Base-by-base conservation (phyloP, 2,888 invertebrate genomes). In the Anthrax anthrax region DNA sequence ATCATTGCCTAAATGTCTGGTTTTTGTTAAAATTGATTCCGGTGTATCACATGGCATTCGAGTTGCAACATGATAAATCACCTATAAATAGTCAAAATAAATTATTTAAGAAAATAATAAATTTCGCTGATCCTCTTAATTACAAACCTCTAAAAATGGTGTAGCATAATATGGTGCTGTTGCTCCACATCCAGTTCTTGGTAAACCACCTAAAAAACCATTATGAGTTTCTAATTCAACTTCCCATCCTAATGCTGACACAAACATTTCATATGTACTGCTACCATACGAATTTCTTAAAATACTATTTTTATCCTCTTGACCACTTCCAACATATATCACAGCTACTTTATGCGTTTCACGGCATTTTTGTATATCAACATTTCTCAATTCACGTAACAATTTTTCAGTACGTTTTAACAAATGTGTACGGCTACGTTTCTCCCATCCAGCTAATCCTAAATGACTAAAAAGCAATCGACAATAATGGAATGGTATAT, bases 261-360 rank as follows among this genome's bases (percentile, higher is more conserved):
- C 67, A 61, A 85, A 85, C 55, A 82, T 84, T 69, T 98, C 96
- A 66, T 94, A 99, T 34, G 85, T 86, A 51, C 84, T 83, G 64
- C 95, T 96, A 29, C 94, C 96, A 52, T 84, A 83, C 36, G 83
- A 79, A 65, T 98, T 99, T n/a, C 59, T 61, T 39, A 78, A 59
- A 58, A 98, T 96, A 38, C 94, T 90, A 62, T 84, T 85, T 59
- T 97, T 92, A 57, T 94, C 91, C 67, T 97, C 96, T 64, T 98
- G 98, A 0, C 96, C 96, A 41, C 84, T 84, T n/a, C 85, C 92
- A 17, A 98, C 96, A 69, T 95, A 98, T 58, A 98, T 91, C 42
- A 99, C 91, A 17, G 97, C 98, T 57, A 95, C 83, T 70, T 96
- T 95, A 69, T 95, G 94, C 1, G 91, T 90, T 64, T 94, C 92